Conservation (phyloP, 2,888 invertebrate genomes). For the Therioaphis trifolii region DNA sequence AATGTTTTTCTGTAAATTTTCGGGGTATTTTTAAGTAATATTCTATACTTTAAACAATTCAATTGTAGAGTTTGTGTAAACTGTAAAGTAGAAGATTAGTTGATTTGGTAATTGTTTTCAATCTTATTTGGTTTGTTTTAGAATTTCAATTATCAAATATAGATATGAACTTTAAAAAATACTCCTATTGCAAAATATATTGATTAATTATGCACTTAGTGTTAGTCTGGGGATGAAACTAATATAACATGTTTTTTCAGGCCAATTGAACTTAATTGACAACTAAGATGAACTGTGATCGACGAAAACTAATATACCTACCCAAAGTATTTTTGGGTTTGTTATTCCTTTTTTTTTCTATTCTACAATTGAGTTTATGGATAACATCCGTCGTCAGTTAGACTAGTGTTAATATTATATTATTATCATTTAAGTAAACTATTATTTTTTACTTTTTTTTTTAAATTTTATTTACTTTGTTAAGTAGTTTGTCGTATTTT, state of each 20-base stretch:
- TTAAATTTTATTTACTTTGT: constrained; percentile 45
- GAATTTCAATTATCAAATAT: neutral
- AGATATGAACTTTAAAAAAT: neutral
- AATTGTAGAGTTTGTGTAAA: neutral
- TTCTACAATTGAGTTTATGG: neutral
- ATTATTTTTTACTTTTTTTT: constrained; percentile 58
- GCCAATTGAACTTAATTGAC: constrained; percentile 40
- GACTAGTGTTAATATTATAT: constrained; percentile 55
- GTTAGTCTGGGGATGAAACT: neutral
- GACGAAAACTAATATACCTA: neutral
- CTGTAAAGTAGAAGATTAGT: neutral
- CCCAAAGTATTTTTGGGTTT: constrained; percentile 9
- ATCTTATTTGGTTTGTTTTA: neutral
- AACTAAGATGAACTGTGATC: constrained; percentile 44
- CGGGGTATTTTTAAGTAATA: neutral
- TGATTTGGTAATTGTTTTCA: neutral
- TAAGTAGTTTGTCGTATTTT: constrained; percentile 36
- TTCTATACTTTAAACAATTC: neutral
- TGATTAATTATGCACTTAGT: neutral
- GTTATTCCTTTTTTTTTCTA: constrained; percentile 33
- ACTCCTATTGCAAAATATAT: neutral
- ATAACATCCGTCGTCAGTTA: constrained; percentile 12
- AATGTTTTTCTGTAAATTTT: neutral
- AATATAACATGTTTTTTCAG: constrained; percentile 14
- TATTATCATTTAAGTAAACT: constrained; percentile 52